Evolutionary conservation across 2,797 vertebrate species (phyloP), one percentile per base, ranked within the genome.

Genomic region (Pachyuromys duprasi): DNA sequence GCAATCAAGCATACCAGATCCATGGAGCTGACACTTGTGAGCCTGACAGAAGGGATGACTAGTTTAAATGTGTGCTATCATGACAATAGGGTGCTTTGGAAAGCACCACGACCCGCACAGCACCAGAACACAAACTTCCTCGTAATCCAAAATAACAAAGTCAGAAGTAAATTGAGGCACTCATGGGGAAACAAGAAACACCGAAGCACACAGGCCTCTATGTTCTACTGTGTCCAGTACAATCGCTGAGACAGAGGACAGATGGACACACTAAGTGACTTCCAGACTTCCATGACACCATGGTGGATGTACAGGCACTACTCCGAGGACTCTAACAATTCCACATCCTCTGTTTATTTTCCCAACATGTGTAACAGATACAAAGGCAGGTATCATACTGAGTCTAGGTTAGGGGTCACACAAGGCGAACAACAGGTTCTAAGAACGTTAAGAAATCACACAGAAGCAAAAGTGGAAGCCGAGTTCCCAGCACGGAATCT

Each of bases 71-170:
- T 75, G 75, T 80, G 65, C 63, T 62, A 62, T 55, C 89, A 80
- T 8, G 65, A 93, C 65, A 57, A 84, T 63, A 86, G 75, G 60
- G 57, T 91, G 69, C 86, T 93, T 86, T 87, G 4, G 89, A 96
- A 91, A 91, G 70, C 91, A 88, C 28, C 65, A 65, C 45, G 87
- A 93, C 92, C 94, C 91, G 36, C 42, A 91, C 86, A 92, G 74
- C 65, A 92, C 39, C 53, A 63, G 91, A 97, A 96, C 81, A 81
- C 72, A 95, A 97, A 95, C 91, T 93, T 94, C 93, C 92, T 63
- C 53, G 63, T 69, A 91, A 97, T 78, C 89, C n/a, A 76, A 87
- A 92, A 95, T 87, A 92, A 95, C 89, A 22, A 84, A 90, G 13
- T 42, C 90, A 84, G 62, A 90, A 93, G 49, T 78, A 93, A 95